phyloP scores from a whole-genome alignment of 2,113 vertebrate genomes.

The Eptatretus burgeri region DNA sequence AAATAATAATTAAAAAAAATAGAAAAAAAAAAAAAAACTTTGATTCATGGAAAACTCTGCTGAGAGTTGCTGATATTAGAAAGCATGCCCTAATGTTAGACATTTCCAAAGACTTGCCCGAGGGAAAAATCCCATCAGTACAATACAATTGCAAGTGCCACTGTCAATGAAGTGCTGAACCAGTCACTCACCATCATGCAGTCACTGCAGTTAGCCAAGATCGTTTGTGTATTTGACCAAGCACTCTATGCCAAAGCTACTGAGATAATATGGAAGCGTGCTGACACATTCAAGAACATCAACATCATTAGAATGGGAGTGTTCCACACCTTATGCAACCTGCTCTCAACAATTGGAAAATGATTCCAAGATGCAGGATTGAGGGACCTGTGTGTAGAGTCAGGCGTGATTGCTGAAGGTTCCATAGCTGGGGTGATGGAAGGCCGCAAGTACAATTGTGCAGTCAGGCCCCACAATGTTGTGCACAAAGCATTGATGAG shows the following conservation, averaged over 20 bases:
- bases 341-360: background rate
- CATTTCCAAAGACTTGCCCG: no score
- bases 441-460: background rate
- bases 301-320: background rate
- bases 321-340: background rate
- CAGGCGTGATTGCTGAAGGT: background rate
- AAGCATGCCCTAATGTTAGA: no score
- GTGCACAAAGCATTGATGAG: background rate
- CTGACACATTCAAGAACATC: background rate
- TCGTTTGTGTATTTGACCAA: background rate
- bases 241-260: background rate
- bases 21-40: no score
- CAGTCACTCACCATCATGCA: background rate
- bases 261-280: background rate
- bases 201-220: background rate
- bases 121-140: no score
- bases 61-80: no score
- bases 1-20: no score
- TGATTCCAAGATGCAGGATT: slow-evolving; percentile 2
- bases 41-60: no score
- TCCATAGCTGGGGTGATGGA: background rate
- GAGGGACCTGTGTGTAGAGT: background rate
- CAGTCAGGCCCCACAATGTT: background rate
- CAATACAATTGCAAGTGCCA: no score
- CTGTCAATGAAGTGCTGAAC: no score